These are phyloP conservation scores for Philypnodon macrostomus DNA, from an alignment of 2,797 vertebrate genomes.

Conservation along the genomic window DNA sequence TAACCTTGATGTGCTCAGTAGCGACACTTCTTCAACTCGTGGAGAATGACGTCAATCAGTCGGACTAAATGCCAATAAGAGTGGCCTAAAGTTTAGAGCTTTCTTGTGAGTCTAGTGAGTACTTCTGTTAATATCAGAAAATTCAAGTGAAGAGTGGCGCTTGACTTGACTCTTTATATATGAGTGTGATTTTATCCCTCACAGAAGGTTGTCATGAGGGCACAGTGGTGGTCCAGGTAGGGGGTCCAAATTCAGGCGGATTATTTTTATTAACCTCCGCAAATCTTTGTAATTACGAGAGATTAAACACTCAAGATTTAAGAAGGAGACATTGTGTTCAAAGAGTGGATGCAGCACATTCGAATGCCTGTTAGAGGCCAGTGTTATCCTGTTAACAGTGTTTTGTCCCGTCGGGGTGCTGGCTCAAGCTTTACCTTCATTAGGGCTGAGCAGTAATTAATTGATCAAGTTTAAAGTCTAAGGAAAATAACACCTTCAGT, in stretches of 20 bases:
- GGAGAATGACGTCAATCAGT: slow-evolving; percentile 63
- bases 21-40: slow-evolving; percentile 47
- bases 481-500: slow-evolving; percentile 8
- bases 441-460: slow-evolving; percentile 55
- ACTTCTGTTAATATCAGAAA: slow-evolving; percentile 18
- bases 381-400: slow-evolving; percentile 62
- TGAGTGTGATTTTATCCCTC: slow-evolving; percentile 66
- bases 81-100: slow-evolving; percentile 4
- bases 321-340: slow-evolving; percentile 58
- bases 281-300: slow-evolving; percentile 81
- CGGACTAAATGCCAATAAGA: slow-evolving; percentile 21
- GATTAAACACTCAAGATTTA: slow-evolving; percentile 79
- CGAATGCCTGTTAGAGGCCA: slow-evolving; percentile 54
- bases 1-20: slow-evolving; percentile 59
- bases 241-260: slow-evolving; percentile 72
- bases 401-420: slow-evolving; percentile 41
- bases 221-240: slow-evolving; percentile 69
- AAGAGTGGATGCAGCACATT: slow-evolving; percentile 52
- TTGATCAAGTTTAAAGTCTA: slow-evolving; percentile 15
- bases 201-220: slow-evolving; percentile 67
- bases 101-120: slow-evolving; percentile 12
- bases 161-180: slow-evolving; percentile 66
- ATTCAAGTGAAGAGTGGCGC: slow-evolving; percentile 30
- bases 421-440: slow-evolving; percentile 36
- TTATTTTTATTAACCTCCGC: slow-evolving; percentile 78